These are phyloP conservation scores for Dolichopus griseipennis DNA, from an alignment of 2,888 invertebrate species.

Conservation along the genomic window DNA sequence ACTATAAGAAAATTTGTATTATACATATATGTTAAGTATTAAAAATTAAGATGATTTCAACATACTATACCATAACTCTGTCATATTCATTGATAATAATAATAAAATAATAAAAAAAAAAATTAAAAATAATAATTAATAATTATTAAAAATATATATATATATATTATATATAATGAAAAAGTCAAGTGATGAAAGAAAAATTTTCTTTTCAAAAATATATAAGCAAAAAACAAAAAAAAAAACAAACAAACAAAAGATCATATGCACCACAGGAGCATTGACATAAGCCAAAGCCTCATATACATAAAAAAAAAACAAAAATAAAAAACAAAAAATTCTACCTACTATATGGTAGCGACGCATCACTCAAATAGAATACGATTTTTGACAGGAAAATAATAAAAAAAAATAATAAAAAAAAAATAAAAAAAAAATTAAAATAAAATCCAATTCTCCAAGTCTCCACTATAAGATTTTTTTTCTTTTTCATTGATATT, in stretches of 20 bases:
- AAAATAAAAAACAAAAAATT: neutral
- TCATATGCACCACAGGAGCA: slow-evolving; percentile 6
- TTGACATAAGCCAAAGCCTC: neutral
- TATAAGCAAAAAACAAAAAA: too few species aligned
- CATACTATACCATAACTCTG: too few species aligned
- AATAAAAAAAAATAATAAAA: too few species aligned
- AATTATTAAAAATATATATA: neutral
- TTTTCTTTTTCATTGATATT: too few species aligned
- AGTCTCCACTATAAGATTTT: neutral
- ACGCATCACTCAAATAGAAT: slow-evolving; percentile 3
- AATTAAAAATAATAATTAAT: neutral
- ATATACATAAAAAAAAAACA: too few species aligned
- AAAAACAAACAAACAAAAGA: neutral
- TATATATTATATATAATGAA: too few species aligned
- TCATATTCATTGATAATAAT: neutral
- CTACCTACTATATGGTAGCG: neutral
- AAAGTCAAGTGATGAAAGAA: slow-evolving; percentile 6
- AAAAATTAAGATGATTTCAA: too few species aligned
- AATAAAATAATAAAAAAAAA: neutral
- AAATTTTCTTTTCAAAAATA: neutral
- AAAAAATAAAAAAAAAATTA: neutral
- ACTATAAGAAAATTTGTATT: too few species aligned
- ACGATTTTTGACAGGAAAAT: neutral
- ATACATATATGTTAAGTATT: too few species aligned
- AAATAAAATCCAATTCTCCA: neutral